A percentile compares a stretch with the other conserved stretches of the same genome.
Evolutionary conservation across 2,797 vertebrate genomes (phyloP).

Genomic region (Hipposideros larvatus): DNA sequence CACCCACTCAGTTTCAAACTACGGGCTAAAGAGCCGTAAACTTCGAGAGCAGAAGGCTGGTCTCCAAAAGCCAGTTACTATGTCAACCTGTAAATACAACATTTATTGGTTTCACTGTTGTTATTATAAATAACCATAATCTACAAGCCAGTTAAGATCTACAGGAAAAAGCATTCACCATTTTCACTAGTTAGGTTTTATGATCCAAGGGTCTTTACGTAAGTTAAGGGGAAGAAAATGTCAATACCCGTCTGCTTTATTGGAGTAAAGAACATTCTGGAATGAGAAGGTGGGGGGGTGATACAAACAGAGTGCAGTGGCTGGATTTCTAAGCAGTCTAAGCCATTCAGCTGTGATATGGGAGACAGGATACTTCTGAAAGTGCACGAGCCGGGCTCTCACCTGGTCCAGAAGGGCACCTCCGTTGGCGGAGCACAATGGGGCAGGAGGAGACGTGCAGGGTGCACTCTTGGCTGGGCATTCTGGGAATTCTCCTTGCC

Average conservation of each 20-base stretch:
- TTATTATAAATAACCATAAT: not conserved
- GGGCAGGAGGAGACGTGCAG: too few relatives aligned
- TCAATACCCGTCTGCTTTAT: not conserved
- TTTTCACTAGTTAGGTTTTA: not conserved
- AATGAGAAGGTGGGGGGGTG: not conserved
- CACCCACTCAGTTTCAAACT: not conserved
- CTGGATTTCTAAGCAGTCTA: not conserved
- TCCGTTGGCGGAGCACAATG: rapidly evolving
- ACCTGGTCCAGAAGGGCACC: not conserved
- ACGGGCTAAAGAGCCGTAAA: not conserved
- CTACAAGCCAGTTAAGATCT: not conserved
- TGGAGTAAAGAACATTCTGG: not conserved
- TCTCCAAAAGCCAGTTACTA: not conserved
- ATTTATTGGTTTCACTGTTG: not conserved
- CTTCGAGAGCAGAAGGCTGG: not conserved
- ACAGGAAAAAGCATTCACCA: not conserved
- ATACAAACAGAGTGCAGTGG: too few relatives aligned
- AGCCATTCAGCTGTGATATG: not conserved
- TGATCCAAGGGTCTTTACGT: not conserved
- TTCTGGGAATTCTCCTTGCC: not conserved
- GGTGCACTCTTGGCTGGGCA: rapidly evolving
- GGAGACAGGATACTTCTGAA: not conserved
- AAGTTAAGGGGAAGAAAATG: not conserved
- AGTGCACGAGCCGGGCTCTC: rapidly evolving
- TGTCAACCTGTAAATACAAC: not conserved